Conservation (phyloP, 2,797 vertebrate species). For the Lepidocolaptes lacrymiger region DNA sequence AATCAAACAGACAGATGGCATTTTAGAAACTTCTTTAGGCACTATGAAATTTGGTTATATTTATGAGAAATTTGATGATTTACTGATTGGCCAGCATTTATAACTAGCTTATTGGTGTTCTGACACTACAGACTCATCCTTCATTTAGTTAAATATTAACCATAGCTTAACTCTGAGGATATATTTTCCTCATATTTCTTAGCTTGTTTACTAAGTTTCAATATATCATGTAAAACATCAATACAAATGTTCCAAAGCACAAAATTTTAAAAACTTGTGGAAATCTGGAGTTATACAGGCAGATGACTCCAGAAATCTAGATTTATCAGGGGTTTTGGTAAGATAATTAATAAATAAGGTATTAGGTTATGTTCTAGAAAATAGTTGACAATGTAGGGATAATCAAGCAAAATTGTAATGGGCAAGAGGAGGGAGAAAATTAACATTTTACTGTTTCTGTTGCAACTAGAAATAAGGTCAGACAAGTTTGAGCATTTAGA, state of each 20-base stretch:
- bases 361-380: background rate
- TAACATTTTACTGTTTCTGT: background rate
- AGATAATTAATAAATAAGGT: background rate
- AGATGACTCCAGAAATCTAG: background rate
- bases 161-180: background rate
- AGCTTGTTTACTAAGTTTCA: background rate
- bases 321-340: background rate
- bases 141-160: background rate
- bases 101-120: background rate
- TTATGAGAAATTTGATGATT: background rate
- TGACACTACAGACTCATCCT: background rate
- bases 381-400: background rate
- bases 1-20: background rate
- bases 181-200: background rate
- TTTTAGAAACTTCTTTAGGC: conserved; percentile 1
- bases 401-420: background rate
- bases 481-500: background rate
- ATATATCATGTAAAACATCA: background rate
- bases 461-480: background rate
- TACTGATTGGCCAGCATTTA: background rate
- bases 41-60: background rate
- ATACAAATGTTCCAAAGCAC: background rate
- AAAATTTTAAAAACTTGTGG: background rate
- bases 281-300: background rate
- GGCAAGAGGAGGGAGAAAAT: background rate